Percentiles rank a stretch among this genome's conserved stretches.
These are phyloP conservation scores for Vespertilio murinus DNA, from an alignment of 2,797 vertebrate species.

Conservation along the genomic window DNA sequence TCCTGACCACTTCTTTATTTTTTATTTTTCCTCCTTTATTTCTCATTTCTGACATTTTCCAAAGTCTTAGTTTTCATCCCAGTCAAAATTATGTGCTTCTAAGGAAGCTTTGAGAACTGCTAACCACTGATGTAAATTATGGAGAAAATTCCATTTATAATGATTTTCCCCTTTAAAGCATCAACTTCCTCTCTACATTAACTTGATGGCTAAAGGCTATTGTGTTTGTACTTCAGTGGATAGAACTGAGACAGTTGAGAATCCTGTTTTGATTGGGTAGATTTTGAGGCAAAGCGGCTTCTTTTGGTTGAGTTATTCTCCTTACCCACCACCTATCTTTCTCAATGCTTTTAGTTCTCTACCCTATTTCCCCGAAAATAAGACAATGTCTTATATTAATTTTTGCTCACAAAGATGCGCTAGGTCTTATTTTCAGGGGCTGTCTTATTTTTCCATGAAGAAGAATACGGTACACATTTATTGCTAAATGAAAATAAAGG, in stretches of 20 bases:
- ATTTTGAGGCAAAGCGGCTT: slow-evolving; percentile 14
- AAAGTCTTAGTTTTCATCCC: neutral
- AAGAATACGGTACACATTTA: no score
- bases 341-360: slow-evolving; percentile 34
- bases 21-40: neutral
- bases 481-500: no score
- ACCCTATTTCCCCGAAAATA: no score
- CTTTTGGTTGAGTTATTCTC: slow-evolving; percentile 8
- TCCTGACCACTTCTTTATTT: neutral
- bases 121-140: neutral
- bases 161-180: neutral
- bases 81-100: neutral
- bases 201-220: neutral
- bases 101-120: neutral
- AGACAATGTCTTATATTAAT: no score
- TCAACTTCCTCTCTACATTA: neutral
- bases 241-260: neutral
- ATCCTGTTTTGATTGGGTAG: slow-evolving; percentile 7
- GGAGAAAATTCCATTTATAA: neutral
- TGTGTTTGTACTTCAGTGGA: neutral
- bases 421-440: no score
- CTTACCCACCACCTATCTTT: slow-evolving; percentile 41
- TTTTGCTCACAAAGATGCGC: no score
- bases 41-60: neutral
- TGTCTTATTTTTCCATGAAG: no score